Conservation (phyloP, 2,888 invertebrate genomes). For the Geophilus truncorum region DNA sequence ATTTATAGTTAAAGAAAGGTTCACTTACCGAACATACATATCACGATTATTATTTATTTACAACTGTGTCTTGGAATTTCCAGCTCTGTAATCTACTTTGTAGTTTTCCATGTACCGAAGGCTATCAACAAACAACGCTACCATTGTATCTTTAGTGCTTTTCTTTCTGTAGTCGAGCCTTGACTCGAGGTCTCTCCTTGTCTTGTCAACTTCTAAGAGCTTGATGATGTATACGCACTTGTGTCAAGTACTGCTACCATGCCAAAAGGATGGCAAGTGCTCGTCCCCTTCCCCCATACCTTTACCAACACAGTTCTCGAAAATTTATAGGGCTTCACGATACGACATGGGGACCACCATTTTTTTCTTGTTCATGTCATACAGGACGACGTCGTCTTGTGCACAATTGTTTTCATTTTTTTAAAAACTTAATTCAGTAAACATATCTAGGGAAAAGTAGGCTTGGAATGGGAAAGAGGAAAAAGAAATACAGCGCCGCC, state of each 20-base stretch:
- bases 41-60: no score
- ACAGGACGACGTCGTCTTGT: neutral
- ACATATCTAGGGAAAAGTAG: conserved; percentile 1
- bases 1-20: no score
- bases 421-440: neutral
- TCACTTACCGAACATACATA: no score
- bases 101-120: neutral
- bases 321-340: neutral
- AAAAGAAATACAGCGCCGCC: neutral
- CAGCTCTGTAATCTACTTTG: no score
- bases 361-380: neutral
- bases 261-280: neutral
- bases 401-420: neutral
- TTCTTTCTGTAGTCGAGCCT: neutral
- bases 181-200: neutral
- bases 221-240: conserved; percentile 1
- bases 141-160: neutral
- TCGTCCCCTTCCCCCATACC: neutral
- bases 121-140: neutral
- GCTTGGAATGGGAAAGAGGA: neutral
- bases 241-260: neutral
- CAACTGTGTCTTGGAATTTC: neutral
- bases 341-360: neutral
- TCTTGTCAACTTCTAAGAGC: neutral
- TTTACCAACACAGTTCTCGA: neutral